Conservation (phyloP, 2,797 vertebrate species). For the Coendou prehensilis region DNA sequence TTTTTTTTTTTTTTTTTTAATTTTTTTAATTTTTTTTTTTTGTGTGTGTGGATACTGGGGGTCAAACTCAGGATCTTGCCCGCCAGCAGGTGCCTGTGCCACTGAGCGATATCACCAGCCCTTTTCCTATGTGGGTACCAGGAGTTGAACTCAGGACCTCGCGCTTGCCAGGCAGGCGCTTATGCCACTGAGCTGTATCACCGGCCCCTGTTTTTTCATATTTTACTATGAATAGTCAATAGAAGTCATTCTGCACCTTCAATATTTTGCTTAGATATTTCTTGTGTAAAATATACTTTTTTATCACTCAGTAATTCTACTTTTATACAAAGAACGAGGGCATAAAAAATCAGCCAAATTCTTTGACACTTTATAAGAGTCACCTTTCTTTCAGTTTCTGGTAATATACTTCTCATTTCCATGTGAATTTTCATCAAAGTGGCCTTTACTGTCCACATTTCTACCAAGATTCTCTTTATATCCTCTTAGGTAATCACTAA, state of each 20-base stretch:
- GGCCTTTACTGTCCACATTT: not conserved
- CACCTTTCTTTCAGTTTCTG: not conserved
- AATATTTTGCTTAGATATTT: not conserved
- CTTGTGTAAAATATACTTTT: not conserved
- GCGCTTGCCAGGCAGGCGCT: no score
- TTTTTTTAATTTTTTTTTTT: no score
- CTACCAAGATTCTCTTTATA: not conserved
- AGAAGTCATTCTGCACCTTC: not conserved
- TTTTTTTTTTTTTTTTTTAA: no score
- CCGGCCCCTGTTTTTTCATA: not conserved
- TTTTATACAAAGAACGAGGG: not conserved
- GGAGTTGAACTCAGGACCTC: no score
- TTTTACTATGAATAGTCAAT: not conserved
- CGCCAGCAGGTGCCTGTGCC: no score
- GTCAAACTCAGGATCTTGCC: no score
- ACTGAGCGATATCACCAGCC: no score
- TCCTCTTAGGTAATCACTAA: not conserved
- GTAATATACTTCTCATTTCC: not conserved
- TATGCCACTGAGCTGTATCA: no score
- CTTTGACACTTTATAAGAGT: not conserved
- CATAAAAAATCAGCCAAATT: not conserved
- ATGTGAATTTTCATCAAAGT: not conserved
- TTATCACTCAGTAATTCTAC: not conserved
- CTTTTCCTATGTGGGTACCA: no score
- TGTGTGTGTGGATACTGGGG: no score